These are phyloP conservation scores for Troides aeacus DNA, from an alignment of 2,888 invertebrate genomes.

Conservation along the genomic window DNA sequence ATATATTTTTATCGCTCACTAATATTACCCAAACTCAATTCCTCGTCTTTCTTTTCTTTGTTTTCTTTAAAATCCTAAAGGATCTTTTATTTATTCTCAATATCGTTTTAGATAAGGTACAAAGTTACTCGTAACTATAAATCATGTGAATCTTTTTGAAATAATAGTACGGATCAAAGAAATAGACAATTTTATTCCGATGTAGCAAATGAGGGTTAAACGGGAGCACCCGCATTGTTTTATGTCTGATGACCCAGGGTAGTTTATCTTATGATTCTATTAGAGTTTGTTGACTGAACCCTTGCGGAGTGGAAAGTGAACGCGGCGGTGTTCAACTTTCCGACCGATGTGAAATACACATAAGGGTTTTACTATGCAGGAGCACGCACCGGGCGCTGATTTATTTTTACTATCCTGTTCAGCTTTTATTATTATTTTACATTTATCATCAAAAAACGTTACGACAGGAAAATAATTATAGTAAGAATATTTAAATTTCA, in stretches of 20 bases:
- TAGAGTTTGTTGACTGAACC: conserved; percentile 67
- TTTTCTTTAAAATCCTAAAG: no score
- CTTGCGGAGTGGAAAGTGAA: conserved; percentile 48
- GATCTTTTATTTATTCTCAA: no score
- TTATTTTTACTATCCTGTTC: conserved; percentile 63
- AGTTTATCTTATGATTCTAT: conserved; percentile 67
- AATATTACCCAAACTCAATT: no score
- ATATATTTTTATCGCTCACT: no score
- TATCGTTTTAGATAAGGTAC: no score
- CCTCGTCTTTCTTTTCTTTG: no score
- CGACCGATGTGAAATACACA: conserved; percentile 44
- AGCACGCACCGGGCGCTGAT: conserved; percentile 52
- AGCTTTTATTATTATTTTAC: conserved; percentile 37
- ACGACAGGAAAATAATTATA: no score
- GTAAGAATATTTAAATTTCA: no score
- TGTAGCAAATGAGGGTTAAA: conserved; percentile 57
- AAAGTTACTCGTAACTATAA: no score
- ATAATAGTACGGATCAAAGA: not conserved
- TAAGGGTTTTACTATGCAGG: conserved; percentile 58
- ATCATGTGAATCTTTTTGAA: no score
- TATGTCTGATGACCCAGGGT: conserved; percentile 54
- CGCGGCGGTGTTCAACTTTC: conserved; percentile 45
- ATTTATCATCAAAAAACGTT: no score
- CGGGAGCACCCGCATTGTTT: conserved; percentile 61
- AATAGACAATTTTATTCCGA: conserved; percentile 37